Percentiles rank a stretch among this genome's conserved stretches.
Conservation (phyloP, 1,140 invertebrate species). For the Drosophila hydei region DNA sequence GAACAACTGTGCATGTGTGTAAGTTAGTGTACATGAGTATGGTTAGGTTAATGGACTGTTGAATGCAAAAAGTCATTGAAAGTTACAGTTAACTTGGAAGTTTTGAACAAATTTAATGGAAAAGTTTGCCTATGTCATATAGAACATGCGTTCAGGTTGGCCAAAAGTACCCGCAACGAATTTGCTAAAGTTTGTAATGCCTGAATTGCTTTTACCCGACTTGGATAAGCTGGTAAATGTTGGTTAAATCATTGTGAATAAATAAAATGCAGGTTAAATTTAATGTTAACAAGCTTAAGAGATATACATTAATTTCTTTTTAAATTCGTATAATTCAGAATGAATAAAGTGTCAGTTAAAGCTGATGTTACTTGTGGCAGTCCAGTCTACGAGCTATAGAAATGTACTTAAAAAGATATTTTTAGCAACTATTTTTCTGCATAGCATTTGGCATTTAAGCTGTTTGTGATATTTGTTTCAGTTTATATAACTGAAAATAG, state of each 20-base stretch:
- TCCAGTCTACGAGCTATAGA: too few species aligned
- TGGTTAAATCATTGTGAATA: conserved; percentile 31
- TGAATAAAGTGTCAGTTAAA: too few species aligned
- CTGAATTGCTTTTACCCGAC: conserved; percentile 45
- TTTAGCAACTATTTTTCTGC: too few species aligned
- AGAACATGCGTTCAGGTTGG: conserved; percentile 44
- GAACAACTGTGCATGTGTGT: conserved; percentile 6
- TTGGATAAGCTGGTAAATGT: conserved; percentile 39
- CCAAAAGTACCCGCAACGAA: conserved; percentile 24
- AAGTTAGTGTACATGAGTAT: conserved; percentile 7
- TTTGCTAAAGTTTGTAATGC: conserved; percentile 46
- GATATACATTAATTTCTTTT: too few species aligned
- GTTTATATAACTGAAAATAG: too few species aligned
- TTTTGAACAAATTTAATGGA: conserved; percentile 59
- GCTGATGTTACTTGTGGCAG: too few species aligned
- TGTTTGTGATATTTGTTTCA: too few species aligned
- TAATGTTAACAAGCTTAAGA: conserved; percentile 21
- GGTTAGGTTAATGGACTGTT: conserved; percentile 57
- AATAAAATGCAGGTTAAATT: conserved; percentile 21
- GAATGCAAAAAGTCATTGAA: conserved; percentile 71
- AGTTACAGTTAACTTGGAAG: conserved; percentile 63
- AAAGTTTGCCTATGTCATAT: conserved; percentile 51
- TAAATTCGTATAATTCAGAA: too few species aligned
- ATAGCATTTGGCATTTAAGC: neutral
- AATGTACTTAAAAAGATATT: too few species aligned